phyloP scores from a whole-genome alignment of 2,888 invertebrate species.

The Polydrusus pterygomalis region DNA sequence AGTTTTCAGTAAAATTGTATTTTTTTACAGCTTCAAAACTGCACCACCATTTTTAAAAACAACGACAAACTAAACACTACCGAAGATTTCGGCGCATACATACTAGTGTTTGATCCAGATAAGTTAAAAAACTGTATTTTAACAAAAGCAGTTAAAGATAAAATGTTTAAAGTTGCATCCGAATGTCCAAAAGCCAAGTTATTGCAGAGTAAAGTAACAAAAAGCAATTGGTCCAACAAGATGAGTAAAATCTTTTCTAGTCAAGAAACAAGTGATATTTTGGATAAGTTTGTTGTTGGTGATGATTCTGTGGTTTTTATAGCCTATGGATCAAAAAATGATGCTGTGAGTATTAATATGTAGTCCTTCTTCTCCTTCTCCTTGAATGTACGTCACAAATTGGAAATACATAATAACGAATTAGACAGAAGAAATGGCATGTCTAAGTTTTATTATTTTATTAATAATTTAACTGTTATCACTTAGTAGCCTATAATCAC shows the following conservation, averaged over 20 bases:
- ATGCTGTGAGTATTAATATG: constrained; percentile 74
- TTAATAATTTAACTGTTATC: too few species aligned
- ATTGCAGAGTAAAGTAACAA: constrained; percentile 64
- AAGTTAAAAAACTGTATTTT: constrained; percentile 73
- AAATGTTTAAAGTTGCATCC: constrained; percentile 74
- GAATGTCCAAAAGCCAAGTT: constrained; percentile 70
- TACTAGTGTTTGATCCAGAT: constrained; percentile 75
- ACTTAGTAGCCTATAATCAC: too few species aligned
- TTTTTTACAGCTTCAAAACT: constrained; percentile 66
- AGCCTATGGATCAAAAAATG: constrained; percentile 74
- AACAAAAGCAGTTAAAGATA: constrained; percentile 75
- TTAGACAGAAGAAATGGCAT: too few species aligned
- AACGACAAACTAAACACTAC: constrained; percentile 64
- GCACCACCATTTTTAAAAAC: constrained; percentile 71
- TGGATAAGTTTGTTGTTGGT: constrained; percentile 68
- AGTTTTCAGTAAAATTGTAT: neutral
- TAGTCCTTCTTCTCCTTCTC: too few species aligned
- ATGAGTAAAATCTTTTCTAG: constrained; percentile 70
- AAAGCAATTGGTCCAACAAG: constrained; percentile 64
- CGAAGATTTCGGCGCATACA: constrained; percentile 75
- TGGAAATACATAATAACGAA: too few species aligned
- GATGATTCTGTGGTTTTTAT: constrained; percentile 75
- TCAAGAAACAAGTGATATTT: constrained; percentile 69
- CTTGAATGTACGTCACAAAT: too few species aligned
- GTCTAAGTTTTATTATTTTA: too few species aligned